Conservation (phyloP, 2,113 vertebrate species). For the Nematolebias whitei region DNA sequence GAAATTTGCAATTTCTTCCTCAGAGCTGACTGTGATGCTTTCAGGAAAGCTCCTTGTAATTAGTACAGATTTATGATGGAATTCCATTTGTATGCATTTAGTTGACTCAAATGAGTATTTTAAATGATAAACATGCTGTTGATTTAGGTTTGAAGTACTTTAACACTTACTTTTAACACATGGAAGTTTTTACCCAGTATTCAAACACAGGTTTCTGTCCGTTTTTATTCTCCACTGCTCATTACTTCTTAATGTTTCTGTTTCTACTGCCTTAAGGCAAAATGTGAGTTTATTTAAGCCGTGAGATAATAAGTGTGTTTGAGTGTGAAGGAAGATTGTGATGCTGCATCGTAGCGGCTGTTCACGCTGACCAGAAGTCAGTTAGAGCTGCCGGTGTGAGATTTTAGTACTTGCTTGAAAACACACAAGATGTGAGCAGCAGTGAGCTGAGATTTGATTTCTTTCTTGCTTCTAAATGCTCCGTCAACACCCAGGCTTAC, state of each 20-base stretch:
- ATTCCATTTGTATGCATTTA: constrained; percentile 41
- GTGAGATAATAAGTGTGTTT: constrained; percentile 6
- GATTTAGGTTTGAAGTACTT: constrained; percentile 6
- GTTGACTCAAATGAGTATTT: constrained; percentile 42
- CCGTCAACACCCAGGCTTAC: constrained; percentile 65
- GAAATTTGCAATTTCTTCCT: constrained; percentile 41
- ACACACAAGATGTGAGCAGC: constrained; percentile 46
- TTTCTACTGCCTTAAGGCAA: constrained; percentile 23
- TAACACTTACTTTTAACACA: not conserved
- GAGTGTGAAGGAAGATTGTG: constrained; percentile 25
- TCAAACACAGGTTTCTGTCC: not conserved
- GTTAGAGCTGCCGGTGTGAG: constrained; percentile 57
- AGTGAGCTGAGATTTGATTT: constrained; percentile 69
- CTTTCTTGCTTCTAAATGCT: constrained; percentile 62
- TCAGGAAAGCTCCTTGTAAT: constrained; percentile 62
- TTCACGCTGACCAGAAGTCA: constrained; percentile 55
- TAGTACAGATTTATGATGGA: constrained; percentile 53
- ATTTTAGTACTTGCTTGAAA: constrained; percentile 47
- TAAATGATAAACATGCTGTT: constrained; percentile 7
- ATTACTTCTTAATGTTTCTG: constrained; percentile 14
- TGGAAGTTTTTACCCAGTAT: not conserved
- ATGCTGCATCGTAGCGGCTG: constrained; percentile 32
- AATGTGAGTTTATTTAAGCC: constrained; percentile 8
- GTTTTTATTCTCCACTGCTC: not conserved
- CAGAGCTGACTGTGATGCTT: constrained; percentile 42